Evolutionary conservation across 2,113 vertebrate species (phyloP).

Genomic region (Brienomyrus brachyistius): DNA sequence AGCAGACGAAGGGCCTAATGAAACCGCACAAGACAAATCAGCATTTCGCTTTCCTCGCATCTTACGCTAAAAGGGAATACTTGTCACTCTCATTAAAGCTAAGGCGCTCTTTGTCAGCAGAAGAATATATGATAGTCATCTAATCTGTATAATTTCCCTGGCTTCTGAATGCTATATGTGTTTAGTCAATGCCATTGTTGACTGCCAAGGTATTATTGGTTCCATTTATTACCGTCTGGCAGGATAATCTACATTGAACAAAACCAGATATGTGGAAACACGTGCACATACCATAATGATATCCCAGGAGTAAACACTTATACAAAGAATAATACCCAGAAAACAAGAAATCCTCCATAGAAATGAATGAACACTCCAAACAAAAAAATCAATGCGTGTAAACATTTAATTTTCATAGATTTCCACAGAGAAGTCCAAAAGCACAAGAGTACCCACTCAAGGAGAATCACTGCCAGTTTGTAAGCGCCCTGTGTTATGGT

Average conservation of each 20-base stretch:
- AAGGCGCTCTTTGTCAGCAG: constrained; percentile 10
- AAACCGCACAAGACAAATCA: not conserved
- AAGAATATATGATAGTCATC: constrained; percentile 14
- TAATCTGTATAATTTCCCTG: constrained; percentile 12
- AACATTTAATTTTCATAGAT: constrained; percentile 6
- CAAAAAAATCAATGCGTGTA: constrained; percentile 24
- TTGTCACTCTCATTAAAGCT: constrained; percentile 18
- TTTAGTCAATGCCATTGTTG: constrained; percentile 30
- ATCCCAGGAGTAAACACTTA: constrained; percentile 48
- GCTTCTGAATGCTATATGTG: constrained; percentile 13
- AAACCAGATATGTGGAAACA: constrained; percentile 47
- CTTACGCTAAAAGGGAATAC: constrained; percentile 21
- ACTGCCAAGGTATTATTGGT: constrained; percentile 51
- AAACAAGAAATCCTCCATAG: constrained; percentile 22
- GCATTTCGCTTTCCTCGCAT: constrained; percentile 23
- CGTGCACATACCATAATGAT: constrained; percentile 36
- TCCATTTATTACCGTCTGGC: constrained; percentile 39
- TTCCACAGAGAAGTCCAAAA: not conserved
- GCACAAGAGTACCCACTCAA: not conserved
- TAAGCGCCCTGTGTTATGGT: not conserved
- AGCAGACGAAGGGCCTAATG: constrained; percentile 17
- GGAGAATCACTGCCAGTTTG: not conserved
- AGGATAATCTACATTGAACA: constrained; percentile 34
- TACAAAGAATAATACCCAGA: constrained; percentile 42
- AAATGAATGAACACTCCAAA: constrained; percentile 46